These are phyloP conservation scores for Acanthopagrus latus DNA, from an alignment of 2,797 vertebrate genomes.

Conservation along the genomic window DNA sequence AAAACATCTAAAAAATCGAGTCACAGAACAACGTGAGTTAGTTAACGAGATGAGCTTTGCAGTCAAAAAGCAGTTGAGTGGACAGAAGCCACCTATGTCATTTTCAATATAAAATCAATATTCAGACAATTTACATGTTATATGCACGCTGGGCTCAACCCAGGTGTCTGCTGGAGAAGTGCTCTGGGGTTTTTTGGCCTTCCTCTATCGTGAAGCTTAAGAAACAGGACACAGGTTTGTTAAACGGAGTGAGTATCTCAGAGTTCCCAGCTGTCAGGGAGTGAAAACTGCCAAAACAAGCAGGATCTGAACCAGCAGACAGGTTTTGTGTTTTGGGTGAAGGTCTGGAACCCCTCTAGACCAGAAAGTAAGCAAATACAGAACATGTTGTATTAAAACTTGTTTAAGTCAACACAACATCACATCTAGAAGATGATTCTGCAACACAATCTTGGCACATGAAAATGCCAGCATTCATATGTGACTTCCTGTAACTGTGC, in stretches of 20 bases:
- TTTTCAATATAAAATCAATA: conserved; percentile 56
- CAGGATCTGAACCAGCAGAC: conserved; percentile 83
- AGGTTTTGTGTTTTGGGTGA: conserved; percentile 12
- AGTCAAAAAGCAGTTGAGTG: conserved; percentile 42
- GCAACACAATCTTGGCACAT: conserved; percentile 6
- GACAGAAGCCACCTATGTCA: conserved; percentile 13
- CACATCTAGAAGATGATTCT: not conserved
- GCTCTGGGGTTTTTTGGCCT: conserved; percentile 4
- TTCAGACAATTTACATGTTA: conserved; percentile 59
- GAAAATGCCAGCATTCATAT: conserved; percentile 30
- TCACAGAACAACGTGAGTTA: conserved; percentile 45
- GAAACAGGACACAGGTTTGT: conserved; percentile 13
- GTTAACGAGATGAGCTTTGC: conserved; percentile 39
- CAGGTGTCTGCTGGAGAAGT: conserved; percentile 48
- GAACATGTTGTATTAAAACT: not conserved
- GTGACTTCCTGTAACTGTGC: conserved; percentile 23
- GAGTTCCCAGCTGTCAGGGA: not conserved
- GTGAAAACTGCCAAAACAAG: conserved; percentile 28
- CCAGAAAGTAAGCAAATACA: conserved; percentile 1
- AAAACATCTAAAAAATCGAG: conserved; percentile 51
- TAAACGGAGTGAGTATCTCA: no score
- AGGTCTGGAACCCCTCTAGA: conserved; percentile 14
- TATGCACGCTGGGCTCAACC: conserved; percentile 71
- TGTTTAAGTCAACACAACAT: not conserved
- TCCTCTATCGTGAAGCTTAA: not conserved